Conservation (phyloP, 2,888 invertebrate genomes). For the Chrysina gloriosa region DNA sequence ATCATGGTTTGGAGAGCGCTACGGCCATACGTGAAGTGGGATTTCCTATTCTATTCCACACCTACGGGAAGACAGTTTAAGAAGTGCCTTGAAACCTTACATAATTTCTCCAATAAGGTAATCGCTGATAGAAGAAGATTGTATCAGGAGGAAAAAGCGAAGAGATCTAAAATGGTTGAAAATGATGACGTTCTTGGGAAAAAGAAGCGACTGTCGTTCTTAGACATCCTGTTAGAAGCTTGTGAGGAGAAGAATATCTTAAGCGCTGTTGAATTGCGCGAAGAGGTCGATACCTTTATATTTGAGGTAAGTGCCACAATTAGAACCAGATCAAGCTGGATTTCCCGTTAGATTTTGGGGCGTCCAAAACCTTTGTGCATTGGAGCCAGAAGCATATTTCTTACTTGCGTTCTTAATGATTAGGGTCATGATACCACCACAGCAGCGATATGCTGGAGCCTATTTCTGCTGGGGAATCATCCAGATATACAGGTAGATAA, state of each 20-base stretch:
- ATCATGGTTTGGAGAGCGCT: constrained; percentile 47
- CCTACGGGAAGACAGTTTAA: constrained; percentile 62
- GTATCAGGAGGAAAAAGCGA: background rate
- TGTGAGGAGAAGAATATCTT: constrained; percentile 46
- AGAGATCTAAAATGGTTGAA: background rate
- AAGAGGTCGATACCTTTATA: constrained; percentile 65
- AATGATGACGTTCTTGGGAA: constrained; percentile 38
- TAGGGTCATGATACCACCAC: constrained; percentile 64
- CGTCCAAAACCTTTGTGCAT: background rate
- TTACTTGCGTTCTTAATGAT: constrained; percentile 41
- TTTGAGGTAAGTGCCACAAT: constrained; percentile 50
- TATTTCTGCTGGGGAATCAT: no score
- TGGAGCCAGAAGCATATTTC: constrained; percentile 2
- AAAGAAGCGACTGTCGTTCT: constrained; percentile 50
- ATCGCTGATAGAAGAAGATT: constrained; percentile 20
- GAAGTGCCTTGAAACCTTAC: constrained; percentile 65
- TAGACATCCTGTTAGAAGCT: constrained; percentile 54
- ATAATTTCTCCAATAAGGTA: constrained; percentile 57
- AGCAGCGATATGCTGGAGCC: constrained; percentile 58
- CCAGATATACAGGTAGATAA: no score
- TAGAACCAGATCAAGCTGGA: no score
- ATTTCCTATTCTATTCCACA: constrained; percentile 64
- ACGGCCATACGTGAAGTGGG: constrained; percentile 65
- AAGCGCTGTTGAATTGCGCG: constrained; percentile 57
- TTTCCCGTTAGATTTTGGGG: no score